phyloP scores from a whole-genome alignment of 2,113 vertebrate species.

The Varanus salvator region DNA sequence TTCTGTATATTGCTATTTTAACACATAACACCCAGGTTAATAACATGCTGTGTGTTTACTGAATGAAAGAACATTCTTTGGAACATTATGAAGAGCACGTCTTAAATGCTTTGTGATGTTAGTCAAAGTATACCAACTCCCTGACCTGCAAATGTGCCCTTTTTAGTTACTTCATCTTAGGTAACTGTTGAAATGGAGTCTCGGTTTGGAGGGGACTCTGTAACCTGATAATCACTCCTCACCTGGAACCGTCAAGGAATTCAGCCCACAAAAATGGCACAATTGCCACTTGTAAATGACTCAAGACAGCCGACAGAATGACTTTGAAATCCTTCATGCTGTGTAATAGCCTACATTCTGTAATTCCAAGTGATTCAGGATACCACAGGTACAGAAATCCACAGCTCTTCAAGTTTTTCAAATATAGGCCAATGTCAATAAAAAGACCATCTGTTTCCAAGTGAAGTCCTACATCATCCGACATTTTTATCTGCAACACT shows the following conservation, averaged over 20 bases:
- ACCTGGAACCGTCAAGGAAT: conserved; percentile 1
- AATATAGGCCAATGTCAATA: conserved; percentile 34
- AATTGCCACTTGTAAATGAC: conserved; percentile 23
- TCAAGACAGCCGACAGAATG: conserved; percentile 15
- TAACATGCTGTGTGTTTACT: not conserved
- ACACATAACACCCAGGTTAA: not conserved
- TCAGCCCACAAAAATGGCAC: conserved; percentile 3
- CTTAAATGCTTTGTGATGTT: not conserved
- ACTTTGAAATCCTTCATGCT: conserved; percentile 25
- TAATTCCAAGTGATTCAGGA: conserved; percentile 16
- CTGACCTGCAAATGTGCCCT: not conserved
- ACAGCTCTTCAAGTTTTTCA: conserved; percentile 37
- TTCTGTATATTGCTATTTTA: not conserved
- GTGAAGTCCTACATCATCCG: conserved; percentile 22
- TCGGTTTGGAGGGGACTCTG: not conserved
- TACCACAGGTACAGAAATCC: conserved; percentile 19
- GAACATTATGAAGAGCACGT: not conserved
- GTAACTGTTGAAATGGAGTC: not conserved
- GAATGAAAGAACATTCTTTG: not conserved
- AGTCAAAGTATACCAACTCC: not conserved
- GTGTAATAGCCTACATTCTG: conserved; percentile 17
- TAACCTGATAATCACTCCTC: not conserved
- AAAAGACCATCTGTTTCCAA: conserved; percentile 35
- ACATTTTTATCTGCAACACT: conserved; percentile 27
- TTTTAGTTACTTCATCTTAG: not conserved